Base-by-base conservation (phyloP, 2,113 vertebrate genomes). In the Microtus ochrogaster region DNA sequence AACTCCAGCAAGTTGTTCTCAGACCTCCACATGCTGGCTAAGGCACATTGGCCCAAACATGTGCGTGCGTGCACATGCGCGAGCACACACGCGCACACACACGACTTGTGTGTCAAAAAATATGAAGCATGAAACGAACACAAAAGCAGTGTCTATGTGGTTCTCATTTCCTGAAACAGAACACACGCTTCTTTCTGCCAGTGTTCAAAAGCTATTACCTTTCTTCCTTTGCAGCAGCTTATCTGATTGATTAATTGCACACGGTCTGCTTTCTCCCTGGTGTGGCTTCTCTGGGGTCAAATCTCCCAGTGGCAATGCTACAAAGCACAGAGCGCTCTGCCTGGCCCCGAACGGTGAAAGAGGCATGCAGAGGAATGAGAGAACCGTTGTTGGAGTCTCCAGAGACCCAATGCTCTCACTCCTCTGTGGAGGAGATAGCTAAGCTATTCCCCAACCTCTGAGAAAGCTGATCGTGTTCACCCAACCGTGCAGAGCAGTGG, bases 91-190 rank as follows among this genome's bases (percentile, higher is more conserved):
- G 28, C 5, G 47, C 41, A 77, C 28, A 77, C 74, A 77, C 28
- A 30, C 5, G 17, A 58, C 55, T 17, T 58, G 55, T 58, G 55
- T 58, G 55, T 58, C 55, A 49, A 58, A 58, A 58, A 58, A 58
- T 58, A 58, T 19, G 55, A 58, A 58, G 55, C 55, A 26, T 52
- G 88, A 84, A 70, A 58, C 65, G 94, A 90, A 95, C 81, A 4
- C 17, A 44, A 86, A 81, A 82, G 30, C 1, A 55, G 28, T n/a
- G 47, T 58, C 61, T 81, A 55, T 55, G 91, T 95, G 76, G 52
- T 96, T 93, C 58, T 94, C 83, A 92, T 97, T 95, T 91, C 82
- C 96, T 83, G 70, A 91, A 89, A 73, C 55, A 83, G 73, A 94
- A 22, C 81, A 28, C 39, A 90, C 33, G n/a, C 55, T 94, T 94